Evolutionary conservation across 2,888 invertebrate genomes (phyloP).

Genomic region (Imbricaverruca yamaguchii): DNA sequence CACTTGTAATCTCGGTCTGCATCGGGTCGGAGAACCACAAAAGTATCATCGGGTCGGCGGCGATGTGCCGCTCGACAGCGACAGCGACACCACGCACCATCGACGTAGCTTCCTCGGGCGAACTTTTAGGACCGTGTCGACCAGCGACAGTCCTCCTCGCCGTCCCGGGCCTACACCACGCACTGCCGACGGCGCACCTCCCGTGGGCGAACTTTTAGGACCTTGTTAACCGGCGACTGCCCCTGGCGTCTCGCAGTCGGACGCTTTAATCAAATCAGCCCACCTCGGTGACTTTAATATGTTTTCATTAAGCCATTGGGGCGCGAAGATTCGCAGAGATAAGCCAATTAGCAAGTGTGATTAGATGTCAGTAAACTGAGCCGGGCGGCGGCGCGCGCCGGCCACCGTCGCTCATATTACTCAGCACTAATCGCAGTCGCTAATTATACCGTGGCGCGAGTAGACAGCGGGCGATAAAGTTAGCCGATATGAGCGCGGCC

Average conservation of each 20-base stretch:
- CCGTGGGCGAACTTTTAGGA: neutral
- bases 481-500: neutral
- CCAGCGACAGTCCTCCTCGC: no score
- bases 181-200: neutral
- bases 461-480: conserved; percentile 6
- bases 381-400: neutral
- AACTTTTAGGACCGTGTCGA: no score
- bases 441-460: neutral
- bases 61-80: no score
- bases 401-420: neutral
- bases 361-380: conserved; percentile 18
- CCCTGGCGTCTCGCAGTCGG: neutral
- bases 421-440: conserved; percentile 10
- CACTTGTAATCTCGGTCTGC: no score
- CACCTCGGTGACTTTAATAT: neutral
- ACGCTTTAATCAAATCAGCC: conserved; percentile 7
- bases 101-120: no score
- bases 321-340: neutral
- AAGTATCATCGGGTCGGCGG: no score
- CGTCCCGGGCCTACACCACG: neutral
- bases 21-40: no score
- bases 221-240: neutral
- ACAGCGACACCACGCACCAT: no score
- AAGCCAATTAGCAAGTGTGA: conserved; percentile 20
- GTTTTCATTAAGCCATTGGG: conserved; percentile 18